Conservation (phyloP, 1,140 invertebrate species). For the Adoxophyes honmai region DNA sequence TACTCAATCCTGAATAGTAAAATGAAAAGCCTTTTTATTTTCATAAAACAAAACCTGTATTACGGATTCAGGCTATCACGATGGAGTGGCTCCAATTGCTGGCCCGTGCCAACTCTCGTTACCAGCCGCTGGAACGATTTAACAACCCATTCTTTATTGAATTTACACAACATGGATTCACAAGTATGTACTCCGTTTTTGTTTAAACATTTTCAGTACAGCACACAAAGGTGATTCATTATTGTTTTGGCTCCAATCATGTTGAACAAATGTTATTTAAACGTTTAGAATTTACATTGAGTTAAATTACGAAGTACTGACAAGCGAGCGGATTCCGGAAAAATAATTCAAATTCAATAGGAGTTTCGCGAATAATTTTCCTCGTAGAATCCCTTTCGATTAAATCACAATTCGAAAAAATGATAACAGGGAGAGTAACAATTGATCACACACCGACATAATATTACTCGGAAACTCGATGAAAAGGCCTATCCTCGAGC, state of each 20-base stretch:
- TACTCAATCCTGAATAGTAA: background rate
- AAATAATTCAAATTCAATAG: no score
- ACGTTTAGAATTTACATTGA: no score
- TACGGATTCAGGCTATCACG: conserved; percentile 5
- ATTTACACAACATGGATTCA: no score
- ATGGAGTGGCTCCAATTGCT: background rate
- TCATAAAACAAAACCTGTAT: conserved; percentile 2
- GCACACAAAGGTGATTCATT: no score
- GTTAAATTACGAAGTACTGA: no score
- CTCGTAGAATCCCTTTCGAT: no score
- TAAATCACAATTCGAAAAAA: background rate
- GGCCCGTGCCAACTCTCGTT: background rate
- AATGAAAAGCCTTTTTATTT: conserved; percentile 1
- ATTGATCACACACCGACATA: background rate
- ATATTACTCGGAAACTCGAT: background rate
- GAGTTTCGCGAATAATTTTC: no score
- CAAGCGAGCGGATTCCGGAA: no score
- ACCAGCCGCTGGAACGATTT: background rate
- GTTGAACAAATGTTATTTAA: no score
- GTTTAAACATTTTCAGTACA: no score
- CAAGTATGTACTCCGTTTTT: no score
- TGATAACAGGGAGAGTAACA: background rate
- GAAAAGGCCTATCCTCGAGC: background rate
- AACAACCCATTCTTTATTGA: background rate
- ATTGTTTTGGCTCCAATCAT: no score